Conservation (phyloP, 2,888 invertebrate species). For the Dromius quadrimaculatus region DNA sequence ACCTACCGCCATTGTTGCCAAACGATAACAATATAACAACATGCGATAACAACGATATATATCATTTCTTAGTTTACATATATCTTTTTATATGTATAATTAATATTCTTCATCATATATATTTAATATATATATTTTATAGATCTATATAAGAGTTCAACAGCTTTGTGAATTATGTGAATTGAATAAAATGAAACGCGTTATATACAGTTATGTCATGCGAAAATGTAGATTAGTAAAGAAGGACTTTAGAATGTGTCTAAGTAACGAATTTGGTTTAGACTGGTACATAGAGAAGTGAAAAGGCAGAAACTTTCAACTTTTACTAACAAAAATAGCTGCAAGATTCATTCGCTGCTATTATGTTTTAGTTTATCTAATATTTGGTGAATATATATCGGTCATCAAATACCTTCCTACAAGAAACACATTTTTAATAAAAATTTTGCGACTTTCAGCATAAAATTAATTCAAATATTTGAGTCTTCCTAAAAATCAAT, state of each 20-base stretch:
- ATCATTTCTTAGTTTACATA: constrained; percentile 58
- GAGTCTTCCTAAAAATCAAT: too few relatives aligned
- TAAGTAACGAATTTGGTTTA: constrained; percentile 23
- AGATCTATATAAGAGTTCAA: constrained; percentile 59
- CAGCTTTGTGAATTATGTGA: constrained; percentile 57
- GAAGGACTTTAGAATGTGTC: neutral
- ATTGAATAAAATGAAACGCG: constrained; percentile 35
- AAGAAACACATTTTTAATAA: too few relatives aligned
- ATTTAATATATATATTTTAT: constrained; percentile 58
- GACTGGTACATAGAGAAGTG: too few relatives aligned
- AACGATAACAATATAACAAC: constrained; percentile 69
- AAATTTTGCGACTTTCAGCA: too few relatives aligned
- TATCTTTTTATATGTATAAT: constrained; percentile 57
- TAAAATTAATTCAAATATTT: too few relatives aligned
- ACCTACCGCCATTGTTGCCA: constrained; percentile 56
- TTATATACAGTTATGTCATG: constrained; percentile 51
- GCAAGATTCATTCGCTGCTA: too few relatives aligned
- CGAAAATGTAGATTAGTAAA: constrained; percentile 28
- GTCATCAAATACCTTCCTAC: too few relatives aligned
- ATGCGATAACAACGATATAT: constrained; percentile 67
- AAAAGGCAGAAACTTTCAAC: too few relatives aligned
- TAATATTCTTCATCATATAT: constrained; percentile 57
- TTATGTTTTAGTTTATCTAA: too few relatives aligned
- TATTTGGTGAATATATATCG: too few relatives aligned
- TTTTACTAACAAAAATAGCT: too few relatives aligned